Evolutionary conservation across 2,113 vertebrate species (phyloP), one percentile per base, ranked within the genome.

Genomic region (Cheirogaleus medius): DNA sequence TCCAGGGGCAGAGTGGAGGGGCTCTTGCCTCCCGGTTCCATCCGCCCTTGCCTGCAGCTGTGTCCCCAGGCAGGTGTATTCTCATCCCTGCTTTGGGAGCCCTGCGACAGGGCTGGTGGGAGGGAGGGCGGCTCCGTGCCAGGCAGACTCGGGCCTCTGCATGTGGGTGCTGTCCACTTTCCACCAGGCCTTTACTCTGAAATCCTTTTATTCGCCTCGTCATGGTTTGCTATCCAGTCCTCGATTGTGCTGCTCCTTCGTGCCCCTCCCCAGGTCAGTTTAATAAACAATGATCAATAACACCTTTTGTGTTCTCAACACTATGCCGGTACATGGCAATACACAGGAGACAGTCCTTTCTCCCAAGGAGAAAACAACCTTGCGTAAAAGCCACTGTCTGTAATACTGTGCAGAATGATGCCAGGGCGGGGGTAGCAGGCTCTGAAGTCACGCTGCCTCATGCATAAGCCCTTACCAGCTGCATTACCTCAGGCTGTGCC

Each of bases 81-180:
- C 25, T 14, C 20, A 6, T 42, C 18, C 32, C 27, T 21, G 73
- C 11, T 37, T 64, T 60, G 23, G 58, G 58, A 29, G 94, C 47
- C 34, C n/a, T 34, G 10, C 20, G 10, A 0, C 74, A 68, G 37
- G 32, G n/a, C 78, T 58, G n/a, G 60, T 4, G 15, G 15, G 47
- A 66, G 78, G 66, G 27, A 21, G 58, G 52, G 7, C 0, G 4
- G 54, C 77, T 66, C 34, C 3, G 1, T 0, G 39, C 63, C 47
- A 34, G 81, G 80, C 76, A 29, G 13, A 23, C 37, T 10, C 0
- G 81, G 54, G 32, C 8, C 42, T 90, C 56, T 66, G 23, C 34
- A 0, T 42, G 17, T 34, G 8, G 78, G 54, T 60, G 39, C 52
- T 5, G 2, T n/a, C 25, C 2, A 15, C 7, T 23, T 77, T 77